These are phyloP conservation scores for Eospalax fontanierii DNA, from an alignment of 2,797 vertebrate genomes.

Conservation along the genomic window DNA sequence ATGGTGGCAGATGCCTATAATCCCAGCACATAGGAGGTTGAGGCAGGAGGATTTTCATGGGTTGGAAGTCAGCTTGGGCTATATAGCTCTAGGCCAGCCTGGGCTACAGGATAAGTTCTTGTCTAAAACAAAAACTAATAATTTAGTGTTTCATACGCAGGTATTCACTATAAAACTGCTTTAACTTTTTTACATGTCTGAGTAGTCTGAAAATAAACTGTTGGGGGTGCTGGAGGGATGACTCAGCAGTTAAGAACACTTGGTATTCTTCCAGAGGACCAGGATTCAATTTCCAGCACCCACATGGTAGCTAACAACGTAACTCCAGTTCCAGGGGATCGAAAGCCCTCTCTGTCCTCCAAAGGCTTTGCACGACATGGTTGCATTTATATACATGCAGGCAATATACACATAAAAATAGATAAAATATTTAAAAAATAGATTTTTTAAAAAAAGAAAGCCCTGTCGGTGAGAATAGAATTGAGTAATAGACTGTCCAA, in stretches of 20 bases:
- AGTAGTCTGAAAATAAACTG: constrained; percentile 46
- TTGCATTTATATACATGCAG: too few relatives aligned
- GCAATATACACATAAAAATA: too few relatives aligned
- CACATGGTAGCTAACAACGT: too few relatives aligned
- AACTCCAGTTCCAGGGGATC: too few relatives aligned
- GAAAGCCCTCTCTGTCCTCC: too few relatives aligned
- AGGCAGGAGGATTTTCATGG: neutral
- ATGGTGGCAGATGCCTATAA: neutral
- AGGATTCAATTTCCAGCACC: too few relatives aligned
- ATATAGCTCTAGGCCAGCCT: neutral
- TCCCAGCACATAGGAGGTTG: neutral
- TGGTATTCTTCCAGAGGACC: too few relatives aligned
- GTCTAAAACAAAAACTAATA: neutral
- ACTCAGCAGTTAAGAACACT: too few relatives aligned
- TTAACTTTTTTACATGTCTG: constrained; percentile 18
- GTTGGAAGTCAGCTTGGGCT: neutral
- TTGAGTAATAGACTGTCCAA: neutral
- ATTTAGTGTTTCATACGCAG: neutral
- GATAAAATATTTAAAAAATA: too few relatives aligned
- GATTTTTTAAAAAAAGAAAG: too few relatives aligned
- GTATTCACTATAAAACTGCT: neutral
- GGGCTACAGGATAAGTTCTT: neutral
- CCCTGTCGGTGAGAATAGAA: neutral
- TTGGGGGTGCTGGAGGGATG: neutral
- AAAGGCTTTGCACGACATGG: too few relatives aligned